Conservation (phyloP, 2,797 vertebrate species). For the Tokudaia tokunoshimensis region DNA sequence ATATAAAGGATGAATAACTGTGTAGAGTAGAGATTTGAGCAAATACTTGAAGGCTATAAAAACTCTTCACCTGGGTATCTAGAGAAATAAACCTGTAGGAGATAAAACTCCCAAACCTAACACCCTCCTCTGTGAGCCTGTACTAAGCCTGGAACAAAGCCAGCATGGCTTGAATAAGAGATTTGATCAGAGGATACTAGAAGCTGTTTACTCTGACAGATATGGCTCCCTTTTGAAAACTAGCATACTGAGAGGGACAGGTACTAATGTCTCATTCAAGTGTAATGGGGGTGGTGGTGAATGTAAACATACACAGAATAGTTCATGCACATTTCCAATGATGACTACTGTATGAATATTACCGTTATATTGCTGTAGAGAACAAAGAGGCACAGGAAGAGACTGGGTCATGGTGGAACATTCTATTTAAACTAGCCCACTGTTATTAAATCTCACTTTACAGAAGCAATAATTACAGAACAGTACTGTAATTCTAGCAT, state of each 20-base stretch:
- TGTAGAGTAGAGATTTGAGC: background rate
- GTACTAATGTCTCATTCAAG: background rate
- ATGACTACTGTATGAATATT: background rate
- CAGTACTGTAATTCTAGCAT: background rate
- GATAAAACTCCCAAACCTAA: background rate
- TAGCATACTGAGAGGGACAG: background rate
- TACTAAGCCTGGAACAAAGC: background rate
- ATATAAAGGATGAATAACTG: background rate
- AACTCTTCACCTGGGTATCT: background rate
- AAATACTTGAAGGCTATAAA: background rate
- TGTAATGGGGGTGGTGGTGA: background rate
- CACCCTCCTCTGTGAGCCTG: background rate
- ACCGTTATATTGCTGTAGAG: background rate
- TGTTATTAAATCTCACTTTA: background rate
- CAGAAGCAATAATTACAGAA: background rate
- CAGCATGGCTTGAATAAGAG: background rate
- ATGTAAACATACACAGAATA: background rate
- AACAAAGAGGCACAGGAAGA: background rate
- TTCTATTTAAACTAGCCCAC: background rate
- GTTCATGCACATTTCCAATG: background rate
- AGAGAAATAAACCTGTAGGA: background rate
- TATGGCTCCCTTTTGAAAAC: background rate
- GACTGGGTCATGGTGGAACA: background rate
- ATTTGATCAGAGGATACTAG: background rate
- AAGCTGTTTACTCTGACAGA: background rate